These are phyloP conservation scores for Siderastrea radians DNA, from an alignment of 92 coral and sea anemone genomes.

Conservation along the genomic window DNA sequence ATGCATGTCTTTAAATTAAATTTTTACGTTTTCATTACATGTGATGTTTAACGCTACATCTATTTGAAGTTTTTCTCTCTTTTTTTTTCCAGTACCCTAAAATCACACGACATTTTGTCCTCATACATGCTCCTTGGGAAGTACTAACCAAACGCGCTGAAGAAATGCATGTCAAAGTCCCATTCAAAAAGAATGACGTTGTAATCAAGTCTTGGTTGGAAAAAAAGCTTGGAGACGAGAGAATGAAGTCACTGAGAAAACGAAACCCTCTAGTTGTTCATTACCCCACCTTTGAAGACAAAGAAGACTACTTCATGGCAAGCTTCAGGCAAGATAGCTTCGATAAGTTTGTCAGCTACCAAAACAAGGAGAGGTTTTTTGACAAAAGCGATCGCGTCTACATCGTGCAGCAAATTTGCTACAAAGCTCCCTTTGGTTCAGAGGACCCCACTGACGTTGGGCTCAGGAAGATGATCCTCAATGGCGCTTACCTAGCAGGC, in stretches of 20 bases:
- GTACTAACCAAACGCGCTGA: slow-evolving; percentile 75
- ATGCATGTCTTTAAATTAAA: too few relatives aligned
- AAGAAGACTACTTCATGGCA: slow-evolving; percentile 79
- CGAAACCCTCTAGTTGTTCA: slow-evolving; percentile 73
- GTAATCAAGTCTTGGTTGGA: slow-evolving; percentile 61
- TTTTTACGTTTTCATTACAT: too few relatives aligned
- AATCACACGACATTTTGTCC: slow-evolving; percentile 78
- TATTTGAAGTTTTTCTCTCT: too few relatives aligned
- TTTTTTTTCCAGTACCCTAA: slow-evolving; percentile 47
- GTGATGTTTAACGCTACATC: too few relatives aligned
- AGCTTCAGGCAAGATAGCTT: slow-evolving; percentile 67
- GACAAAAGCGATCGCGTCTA: slow-evolving; percentile 49
- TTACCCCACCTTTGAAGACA: slow-evolving; percentile 56
- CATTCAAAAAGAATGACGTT: slow-evolving; percentile 79
- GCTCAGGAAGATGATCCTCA: slow-evolving; percentile 54
- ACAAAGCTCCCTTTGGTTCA: slow-evolving; percentile 55
- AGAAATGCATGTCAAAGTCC: slow-evolving; percentile 73
- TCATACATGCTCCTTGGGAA: slow-evolving; percentile 82
- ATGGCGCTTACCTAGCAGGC: slow-evolving; percentile 65
- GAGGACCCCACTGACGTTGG: slow-evolving; percentile 58
- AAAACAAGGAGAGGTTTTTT: slow-evolving; percentile 65
- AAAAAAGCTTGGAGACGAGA: slow-evolving; percentile 40
- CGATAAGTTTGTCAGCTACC: slow-evolving; percentile 38
- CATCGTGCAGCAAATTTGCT: slow-evolving; percentile 65
- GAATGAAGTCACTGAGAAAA: slow-evolving; percentile 30